phyloP scores from a whole-genome alignment of 2,113 vertebrate species.

The Prionailurus viverrinus region DNA sequence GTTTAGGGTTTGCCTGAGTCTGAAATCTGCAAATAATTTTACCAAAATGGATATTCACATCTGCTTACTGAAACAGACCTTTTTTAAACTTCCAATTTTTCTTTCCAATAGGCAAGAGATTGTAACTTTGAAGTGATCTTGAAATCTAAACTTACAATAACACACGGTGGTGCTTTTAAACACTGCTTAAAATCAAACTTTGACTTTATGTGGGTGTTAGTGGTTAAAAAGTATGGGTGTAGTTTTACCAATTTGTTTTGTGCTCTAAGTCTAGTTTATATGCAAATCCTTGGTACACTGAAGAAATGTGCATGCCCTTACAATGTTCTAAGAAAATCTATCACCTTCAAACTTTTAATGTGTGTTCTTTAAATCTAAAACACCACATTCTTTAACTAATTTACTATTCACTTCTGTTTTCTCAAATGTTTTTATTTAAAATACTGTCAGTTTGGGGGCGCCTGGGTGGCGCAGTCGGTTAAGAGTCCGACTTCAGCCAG shows the following conservation, averaged over 20 bases:
- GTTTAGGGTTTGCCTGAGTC: conserved; percentile 36
- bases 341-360: neutral
- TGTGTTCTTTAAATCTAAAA: conserved; percentile 26
- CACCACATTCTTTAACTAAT: neutral
- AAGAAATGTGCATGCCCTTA: neutral
- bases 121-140: conserved; percentile 71
- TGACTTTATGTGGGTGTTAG: neutral
- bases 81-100: conserved; percentile 67
- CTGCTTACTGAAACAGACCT: conserved; percentile 66
- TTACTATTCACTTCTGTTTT: neutral
- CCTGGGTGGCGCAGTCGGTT: too few relatives aligned
- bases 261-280: neutral
- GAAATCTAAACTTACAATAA: conserved; percentile 65
- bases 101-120: conserved; percentile 70
- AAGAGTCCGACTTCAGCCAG: too few relatives aligned
- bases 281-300: neutral
- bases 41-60: conserved; percentile 77
- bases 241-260: neutral
- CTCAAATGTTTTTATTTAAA: neutral
- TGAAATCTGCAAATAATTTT: conserved; percentile 74
- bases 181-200: conserved; percentile 63
- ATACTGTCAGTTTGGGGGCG: neutral
- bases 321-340: conserved; percentile 1
- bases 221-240: conserved; percentile 12
- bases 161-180: neutral